phyloP scores from a whole-genome alignment of 2,113 vertebrate genomes.

The Capreolus pygargus region DNA sequence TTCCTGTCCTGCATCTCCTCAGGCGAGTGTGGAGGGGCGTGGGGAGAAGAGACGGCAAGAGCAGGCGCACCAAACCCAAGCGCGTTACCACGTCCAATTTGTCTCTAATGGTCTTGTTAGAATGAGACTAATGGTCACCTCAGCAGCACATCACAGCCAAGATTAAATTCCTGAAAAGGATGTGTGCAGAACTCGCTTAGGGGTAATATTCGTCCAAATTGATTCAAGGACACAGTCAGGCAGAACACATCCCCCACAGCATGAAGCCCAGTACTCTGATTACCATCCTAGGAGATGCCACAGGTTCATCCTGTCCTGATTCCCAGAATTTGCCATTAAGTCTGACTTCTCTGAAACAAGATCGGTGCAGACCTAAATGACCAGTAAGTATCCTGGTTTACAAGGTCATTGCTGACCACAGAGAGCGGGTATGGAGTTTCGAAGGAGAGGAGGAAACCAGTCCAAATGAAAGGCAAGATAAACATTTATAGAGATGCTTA shows the following conservation, averaged over 20 bases:
- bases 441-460: background rate
- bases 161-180: slow-evolving; percentile 54
- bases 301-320: slow-evolving; percentile 47
- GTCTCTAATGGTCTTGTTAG: slow-evolving; percentile 19
- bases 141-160: background rate
- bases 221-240: slow-evolving; percentile 28
- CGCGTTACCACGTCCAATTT: background rate
- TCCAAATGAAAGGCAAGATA: background rate
- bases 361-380: background rate
- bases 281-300: background rate
- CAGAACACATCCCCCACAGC: background rate
- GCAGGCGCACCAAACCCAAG: background rate
- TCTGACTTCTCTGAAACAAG: slow-evolving; percentile 27
- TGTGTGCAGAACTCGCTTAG: background rate
- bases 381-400: background rate
- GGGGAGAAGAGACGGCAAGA: background rate
- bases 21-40: background rate
- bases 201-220: slow-evolving; percentile 26
- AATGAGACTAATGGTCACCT: background rate
- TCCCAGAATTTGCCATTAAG: slow-evolving; percentile 55
- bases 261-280: background rate
- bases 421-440: background rate
- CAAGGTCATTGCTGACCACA: background rate
- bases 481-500: background rate
- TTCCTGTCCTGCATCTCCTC: background rate